phyloP scores from a whole-genome alignment of 1,140 invertebrate genomes.

The Apocrypta bakeri region DNA sequence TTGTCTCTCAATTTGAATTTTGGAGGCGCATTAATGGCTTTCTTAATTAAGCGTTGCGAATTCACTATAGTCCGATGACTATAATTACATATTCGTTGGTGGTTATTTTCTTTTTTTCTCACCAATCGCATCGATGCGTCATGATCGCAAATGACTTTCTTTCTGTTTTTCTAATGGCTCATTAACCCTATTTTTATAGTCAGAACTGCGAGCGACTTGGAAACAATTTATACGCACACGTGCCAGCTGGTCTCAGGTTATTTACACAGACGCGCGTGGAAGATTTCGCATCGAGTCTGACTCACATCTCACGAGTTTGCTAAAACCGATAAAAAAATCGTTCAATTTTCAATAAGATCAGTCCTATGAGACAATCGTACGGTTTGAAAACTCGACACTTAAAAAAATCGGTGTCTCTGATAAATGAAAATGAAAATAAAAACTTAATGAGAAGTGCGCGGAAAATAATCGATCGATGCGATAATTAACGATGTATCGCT shows the following conservation, averaged over 20 bases:
- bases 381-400: too few species aligned
- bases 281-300: background rate
- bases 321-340: background rate
- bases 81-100: background rate
- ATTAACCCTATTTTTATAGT: conserved; percentile 14
- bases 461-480: background rate
- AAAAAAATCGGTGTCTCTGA: too few species aligned
- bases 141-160: background rate
- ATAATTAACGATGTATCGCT: conserved; percentile 9
- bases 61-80: too few species aligned
- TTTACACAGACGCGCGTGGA: background rate
- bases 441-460: background rate
- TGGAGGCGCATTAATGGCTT: too few species aligned
- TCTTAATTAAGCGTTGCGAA: too few species aligned
- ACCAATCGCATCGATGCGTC: background rate
- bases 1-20: too few species aligned
- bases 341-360: background rate
- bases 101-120: too few species aligned
- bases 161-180: background rate
- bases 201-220: background rate
- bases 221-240: background rate
- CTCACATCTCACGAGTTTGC: background rate
- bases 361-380: too few species aligned
- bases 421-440: too few species aligned
- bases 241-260: background rate